These are phyloP conservation scores for Gibbula magus DNA, from an alignment of 2,888 invertebrate species.

Conservation along the genomic window DNA sequence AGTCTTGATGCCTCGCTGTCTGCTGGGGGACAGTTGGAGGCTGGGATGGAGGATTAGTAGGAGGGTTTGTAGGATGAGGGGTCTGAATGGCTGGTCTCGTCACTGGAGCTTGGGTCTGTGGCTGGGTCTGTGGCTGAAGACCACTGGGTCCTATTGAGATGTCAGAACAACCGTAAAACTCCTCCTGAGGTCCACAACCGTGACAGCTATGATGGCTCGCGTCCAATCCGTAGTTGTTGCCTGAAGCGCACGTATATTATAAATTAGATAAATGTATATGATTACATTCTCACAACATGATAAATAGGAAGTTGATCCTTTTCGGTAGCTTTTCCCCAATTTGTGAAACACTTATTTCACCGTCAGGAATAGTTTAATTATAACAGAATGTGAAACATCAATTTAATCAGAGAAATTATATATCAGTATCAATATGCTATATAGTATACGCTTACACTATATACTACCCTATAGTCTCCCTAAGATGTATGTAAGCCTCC, in stretches of 20 bases:
- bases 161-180: conserved; percentile 67
- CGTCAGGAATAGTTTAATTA: no score
- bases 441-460: no score
- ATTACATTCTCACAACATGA: no score
- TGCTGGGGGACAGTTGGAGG: background rate
- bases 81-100: background rate
- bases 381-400: no score
- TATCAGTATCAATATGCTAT: no score
- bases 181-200: conserved; percentile 63
- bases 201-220: conserved; percentile 47
- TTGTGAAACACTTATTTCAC: no score
- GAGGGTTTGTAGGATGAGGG: background rate
- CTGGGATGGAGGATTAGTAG: background rate
- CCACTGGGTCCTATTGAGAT: conserved; percentile 52
- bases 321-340: no score
- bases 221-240: conserved; percentile 63
- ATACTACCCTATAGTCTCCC: no score
- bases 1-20: background rate
- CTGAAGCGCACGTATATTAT: conserved; percentile 46
- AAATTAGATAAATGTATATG: no score
- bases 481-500: no score
- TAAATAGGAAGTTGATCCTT: no score
- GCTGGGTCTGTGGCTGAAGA: background rate
- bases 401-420: no score
- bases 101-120: background rate